phyloP scores from a whole-genome alignment of 2,797 vertebrate species.

The Trichosurus vulpecula region DNA sequence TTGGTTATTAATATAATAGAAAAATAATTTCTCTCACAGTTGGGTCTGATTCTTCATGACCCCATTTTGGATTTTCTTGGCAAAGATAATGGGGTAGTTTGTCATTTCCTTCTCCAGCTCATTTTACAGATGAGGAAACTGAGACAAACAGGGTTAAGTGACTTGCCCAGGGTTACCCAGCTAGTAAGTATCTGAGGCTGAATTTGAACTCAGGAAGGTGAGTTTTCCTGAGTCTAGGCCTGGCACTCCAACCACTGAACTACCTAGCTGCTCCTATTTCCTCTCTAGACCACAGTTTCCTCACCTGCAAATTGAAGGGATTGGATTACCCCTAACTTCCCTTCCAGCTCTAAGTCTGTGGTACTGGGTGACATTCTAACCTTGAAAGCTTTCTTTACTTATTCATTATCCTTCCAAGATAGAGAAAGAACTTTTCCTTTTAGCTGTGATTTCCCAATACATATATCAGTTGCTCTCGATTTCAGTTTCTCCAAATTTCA shows the following conservation, averaged over 20 bases:
- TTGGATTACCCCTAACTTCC: neutral
- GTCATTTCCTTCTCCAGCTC: neutral
- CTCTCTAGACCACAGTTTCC: neutral
- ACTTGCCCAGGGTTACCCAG: neutral
- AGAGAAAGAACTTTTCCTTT: neutral
- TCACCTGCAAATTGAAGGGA: neutral
- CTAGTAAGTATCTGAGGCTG: neutral
- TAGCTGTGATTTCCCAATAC: neutral
- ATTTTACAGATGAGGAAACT: neutral
- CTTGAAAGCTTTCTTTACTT: neutral
- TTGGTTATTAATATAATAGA: neutral
- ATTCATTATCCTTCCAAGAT: neutral
- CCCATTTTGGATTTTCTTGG: neutral
- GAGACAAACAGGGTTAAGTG: neutral
- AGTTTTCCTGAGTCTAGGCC: neutral
- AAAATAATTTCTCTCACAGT: neutral
- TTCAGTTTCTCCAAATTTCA: neutral
- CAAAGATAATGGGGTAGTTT: neutral
- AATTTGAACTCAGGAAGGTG: neutral
- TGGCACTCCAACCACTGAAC: neutral
- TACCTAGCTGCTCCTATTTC: neutral
- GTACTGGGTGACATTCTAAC: neutral
- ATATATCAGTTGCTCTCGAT: neutral
- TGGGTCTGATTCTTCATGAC: neutral
- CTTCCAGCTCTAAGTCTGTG: neutral